These are phyloP conservation scores for Fissipunctia ypsillon DNA, from an alignment of 2,888 invertebrate species.

Conservation along the genomic window DNA sequence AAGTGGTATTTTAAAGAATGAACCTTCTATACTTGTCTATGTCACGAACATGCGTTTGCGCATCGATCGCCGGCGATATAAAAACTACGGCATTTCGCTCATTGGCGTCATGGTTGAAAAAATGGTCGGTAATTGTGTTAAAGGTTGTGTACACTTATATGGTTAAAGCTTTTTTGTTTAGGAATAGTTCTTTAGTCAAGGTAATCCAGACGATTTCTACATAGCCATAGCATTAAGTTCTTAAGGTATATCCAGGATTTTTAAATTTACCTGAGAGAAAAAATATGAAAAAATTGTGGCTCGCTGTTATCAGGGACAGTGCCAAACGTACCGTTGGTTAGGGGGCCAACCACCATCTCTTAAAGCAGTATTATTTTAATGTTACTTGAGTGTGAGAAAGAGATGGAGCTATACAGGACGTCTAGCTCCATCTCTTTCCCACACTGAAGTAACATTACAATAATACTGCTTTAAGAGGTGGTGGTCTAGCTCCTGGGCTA, in stretches of 20 bases:
- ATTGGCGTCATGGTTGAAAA: constrained; percentile 37
- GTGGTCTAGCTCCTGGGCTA: too few relatives aligned
- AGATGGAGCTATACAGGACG: too few relatives aligned
- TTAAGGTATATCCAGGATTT: too few relatives aligned
- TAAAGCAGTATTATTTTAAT: too few relatives aligned
- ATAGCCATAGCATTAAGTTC: too few relatives aligned
- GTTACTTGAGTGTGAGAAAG: too few relatives aligned
- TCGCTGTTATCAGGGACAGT: not conserved
- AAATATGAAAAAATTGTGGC: not conserved
- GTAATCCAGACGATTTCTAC: not conserved
- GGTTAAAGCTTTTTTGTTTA: not conserved
- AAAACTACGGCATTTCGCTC: constrained; percentile 40
- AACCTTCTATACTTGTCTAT: constrained; percentile 24
- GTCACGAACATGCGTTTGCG: constrained; percentile 3
- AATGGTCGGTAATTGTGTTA: constrained; percentile 47
- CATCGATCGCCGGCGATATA: constrained; percentile 41
- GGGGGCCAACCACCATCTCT: too few relatives aligned
- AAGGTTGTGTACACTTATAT: constrained; percentile 17
- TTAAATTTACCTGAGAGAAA: too few relatives aligned
- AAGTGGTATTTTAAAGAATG: not conserved
- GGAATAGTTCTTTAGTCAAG: not conserved
- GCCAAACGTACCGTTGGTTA: not conserved
- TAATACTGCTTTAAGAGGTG: too few relatives aligned
- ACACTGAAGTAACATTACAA: too few relatives aligned
- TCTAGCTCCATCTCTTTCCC: too few relatives aligned